Base-by-base conservation (phyloP, 1,140 invertebrate species). In the Nasonia giraulti region DNA sequence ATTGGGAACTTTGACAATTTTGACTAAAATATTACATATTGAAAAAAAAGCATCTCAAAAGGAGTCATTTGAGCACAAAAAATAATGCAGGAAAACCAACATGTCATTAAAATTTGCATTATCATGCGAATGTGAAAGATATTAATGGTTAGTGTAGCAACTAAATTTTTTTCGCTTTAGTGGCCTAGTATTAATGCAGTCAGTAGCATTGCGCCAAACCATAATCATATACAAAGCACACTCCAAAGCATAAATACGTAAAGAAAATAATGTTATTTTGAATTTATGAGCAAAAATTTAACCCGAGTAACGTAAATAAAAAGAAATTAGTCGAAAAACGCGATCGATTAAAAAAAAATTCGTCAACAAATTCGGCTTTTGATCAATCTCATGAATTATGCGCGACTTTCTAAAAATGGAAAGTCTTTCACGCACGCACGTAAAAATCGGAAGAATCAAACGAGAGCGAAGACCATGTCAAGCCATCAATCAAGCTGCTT, bases 401-500 rank as follows among this genome's bases (percentile, higher is more conserved):
- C 55, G 78, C 11, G 33, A 83, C 85, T 86, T 86, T 86, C 85
- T 86, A 86, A 86, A 86, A 86, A 80, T 82, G 85, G 74, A 82
- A 86, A 82, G 80, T 74, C 20, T 74, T 80, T 66, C 55, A 44
- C 17, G n/a, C 23, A 33, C 20, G n/a, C 6, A 7, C 2, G 5
- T 69, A 37, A 81, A 81, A 50, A 4, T 20, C 73, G 31, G 0
- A 55, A 71, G 62, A 68, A 47, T 68, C 0, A 73, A 81, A 81
- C 44, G 20, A 71, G 14, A 66, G 37, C 23, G 7, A 44, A 44
- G 55, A n/a, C 8, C 0, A 10, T 37, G 40, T 10, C 40, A 44
- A 37, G 50, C 6, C 6, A 27, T 27, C 27, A 31, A 73, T 27
- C 27, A 31, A 73, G 23, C 17, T 6, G 76, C 11, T 71, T 1